A percentile compares a stretch with the other conserved stretches of the same genome.
These are phyloP conservation scores for Lithobates sylvaticus DNA, from an alignment of 2,797 vertebrate species.

Conservation along the genomic window DNA sequence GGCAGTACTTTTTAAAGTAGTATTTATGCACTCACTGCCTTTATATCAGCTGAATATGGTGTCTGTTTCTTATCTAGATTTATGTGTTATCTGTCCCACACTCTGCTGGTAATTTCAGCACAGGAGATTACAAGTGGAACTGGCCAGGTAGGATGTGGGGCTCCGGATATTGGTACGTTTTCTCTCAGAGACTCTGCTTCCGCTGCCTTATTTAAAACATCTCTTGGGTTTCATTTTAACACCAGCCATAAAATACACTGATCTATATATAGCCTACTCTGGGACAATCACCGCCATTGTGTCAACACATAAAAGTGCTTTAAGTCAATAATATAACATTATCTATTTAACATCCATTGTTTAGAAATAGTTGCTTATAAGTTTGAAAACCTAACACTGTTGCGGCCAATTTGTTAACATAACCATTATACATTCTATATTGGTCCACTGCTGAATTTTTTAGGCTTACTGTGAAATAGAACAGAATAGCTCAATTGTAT, in stretches of 20 bases:
- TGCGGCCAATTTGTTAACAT: no score
- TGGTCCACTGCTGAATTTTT: no score
- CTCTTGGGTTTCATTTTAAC: constrained; percentile 18
- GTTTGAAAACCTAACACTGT: not conserved
- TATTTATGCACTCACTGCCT: not conserved
- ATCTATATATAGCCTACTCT: constrained; percentile 18
- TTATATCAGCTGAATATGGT: constrained; percentile 16
- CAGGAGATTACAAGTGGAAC: constrained; percentile 37
- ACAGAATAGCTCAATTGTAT: no score
- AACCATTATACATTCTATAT: no score
- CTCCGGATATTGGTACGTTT: constrained; percentile 54
- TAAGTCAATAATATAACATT: constrained; percentile 11
- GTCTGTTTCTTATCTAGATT: constrained; percentile 47
- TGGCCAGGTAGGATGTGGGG: constrained; percentile 38
- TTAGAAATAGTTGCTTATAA: not conserved
- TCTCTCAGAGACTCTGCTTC: constrained; percentile 46
- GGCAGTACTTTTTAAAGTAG: not conserved
- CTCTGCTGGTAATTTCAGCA: constrained; percentile 37
- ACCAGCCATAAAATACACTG: constrained; percentile 7
- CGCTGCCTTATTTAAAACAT: constrained; percentile 30
- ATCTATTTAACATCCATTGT: not conserved
- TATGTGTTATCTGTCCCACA: constrained; percentile 43
- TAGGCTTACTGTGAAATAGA: no score
- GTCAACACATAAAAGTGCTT: constrained; percentile 14
- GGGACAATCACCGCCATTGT: not conserved